Percentiles rank a stretch among this genome's conserved stretches.
Evolutionary conservation across 2,797 vertebrate genomes (phyloP).

Genomic region (Acanthurus lineatus): DNA sequence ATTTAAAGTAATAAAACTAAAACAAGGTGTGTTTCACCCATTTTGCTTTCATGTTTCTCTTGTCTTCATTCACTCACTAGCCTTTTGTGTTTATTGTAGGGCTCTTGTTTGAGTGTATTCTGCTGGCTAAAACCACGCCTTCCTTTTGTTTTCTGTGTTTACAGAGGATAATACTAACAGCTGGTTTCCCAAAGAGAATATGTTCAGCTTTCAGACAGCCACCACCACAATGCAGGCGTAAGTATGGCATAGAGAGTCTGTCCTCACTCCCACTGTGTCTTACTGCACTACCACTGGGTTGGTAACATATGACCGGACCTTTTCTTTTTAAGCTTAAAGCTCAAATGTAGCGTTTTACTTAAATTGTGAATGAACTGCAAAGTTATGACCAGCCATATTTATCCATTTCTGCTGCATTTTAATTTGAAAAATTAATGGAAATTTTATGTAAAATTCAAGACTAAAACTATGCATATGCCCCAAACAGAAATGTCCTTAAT

Average conservation of each 20-base stretch:
- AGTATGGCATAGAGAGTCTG: constrained; percentile 78
- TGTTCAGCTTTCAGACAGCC: constrained; percentile 97
- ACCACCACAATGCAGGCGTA: constrained; percentile 99
- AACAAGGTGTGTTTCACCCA: neutral
- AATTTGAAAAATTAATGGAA: too few species aligned
- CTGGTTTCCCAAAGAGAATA: constrained; percentile 98
- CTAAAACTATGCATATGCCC: too few species aligned
- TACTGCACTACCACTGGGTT: neutral
- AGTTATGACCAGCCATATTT: too few species aligned
- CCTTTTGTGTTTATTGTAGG: constrained; percentile 32
- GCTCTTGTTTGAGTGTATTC: constrained; percentile 6
- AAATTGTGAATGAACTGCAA: neutral
- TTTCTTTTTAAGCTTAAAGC: constrained; percentile 33
- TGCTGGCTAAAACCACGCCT: constrained; percentile 2
- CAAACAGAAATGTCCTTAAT: too few species aligned
- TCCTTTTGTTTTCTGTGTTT: constrained; percentile 64
- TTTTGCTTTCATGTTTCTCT: constrained; percentile 15
- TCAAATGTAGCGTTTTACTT: constrained; percentile 15
- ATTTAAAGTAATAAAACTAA: neutral
- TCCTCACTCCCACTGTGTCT: constrained; percentile 27
- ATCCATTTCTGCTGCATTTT: too few species aligned
- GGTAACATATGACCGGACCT: constrained; percentile 26
- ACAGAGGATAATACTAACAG: constrained; percentile 91
- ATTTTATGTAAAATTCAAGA: too few species aligned
- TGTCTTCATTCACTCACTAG: neutral